Evolutionary conservation across 2,113 vertebrate genomes (phyloP).

Genomic region (Leptobrachium leishanense): DNA sequence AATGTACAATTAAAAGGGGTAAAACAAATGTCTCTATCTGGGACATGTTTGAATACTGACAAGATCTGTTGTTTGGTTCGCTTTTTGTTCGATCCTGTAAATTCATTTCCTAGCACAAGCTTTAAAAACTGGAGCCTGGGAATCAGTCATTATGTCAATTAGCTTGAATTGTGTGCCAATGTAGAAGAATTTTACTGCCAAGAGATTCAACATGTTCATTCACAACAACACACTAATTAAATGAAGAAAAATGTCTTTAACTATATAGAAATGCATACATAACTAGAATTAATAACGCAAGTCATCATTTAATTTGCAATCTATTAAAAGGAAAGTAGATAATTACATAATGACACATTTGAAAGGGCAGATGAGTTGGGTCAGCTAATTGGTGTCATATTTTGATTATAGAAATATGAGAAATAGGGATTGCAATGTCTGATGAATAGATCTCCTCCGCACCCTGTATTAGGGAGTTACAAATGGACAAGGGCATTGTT

Average conservation of each 20-base stretch:
- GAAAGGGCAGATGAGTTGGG: constrained; percentile 20
- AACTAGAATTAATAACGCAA: constrained; percentile 46
- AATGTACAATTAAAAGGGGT: constrained; percentile 33
- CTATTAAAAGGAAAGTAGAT: constrained; percentile 38
- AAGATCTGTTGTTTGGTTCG: constrained; percentile 37
- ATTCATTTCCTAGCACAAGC: constrained; percentile 40
- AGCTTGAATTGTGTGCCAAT: constrained; percentile 31
- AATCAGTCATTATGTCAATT: constrained; percentile 46
- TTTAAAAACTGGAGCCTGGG: constrained; percentile 38
- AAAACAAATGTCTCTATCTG: constrained; percentile 30
- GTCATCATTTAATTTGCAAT: constrained; percentile 22
- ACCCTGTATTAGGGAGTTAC: no score
- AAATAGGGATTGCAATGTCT: not conserved
- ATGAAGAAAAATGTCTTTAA: constrained; percentile 11
- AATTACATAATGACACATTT: constrained; percentile 42
- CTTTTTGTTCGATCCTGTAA: constrained; percentile 28
- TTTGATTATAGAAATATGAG: constrained; percentile 5
- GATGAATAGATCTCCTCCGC: no score
- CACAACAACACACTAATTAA: constrained; percentile 43
- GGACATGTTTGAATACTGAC: constrained; percentile 42
- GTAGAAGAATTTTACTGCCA: constrained; percentile 28
- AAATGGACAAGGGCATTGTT: no score
- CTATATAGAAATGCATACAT: constrained; percentile 9
- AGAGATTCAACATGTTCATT: constrained; percentile 43
- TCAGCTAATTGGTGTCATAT: constrained; percentile 6